A percentile compares a stretch with the other conserved stretches of the same genome.
These are phyloP conservation scores for Lacerta viridis DNA, from an alignment of 2,797 vertebrate species.

Conservation along the genomic window DNA sequence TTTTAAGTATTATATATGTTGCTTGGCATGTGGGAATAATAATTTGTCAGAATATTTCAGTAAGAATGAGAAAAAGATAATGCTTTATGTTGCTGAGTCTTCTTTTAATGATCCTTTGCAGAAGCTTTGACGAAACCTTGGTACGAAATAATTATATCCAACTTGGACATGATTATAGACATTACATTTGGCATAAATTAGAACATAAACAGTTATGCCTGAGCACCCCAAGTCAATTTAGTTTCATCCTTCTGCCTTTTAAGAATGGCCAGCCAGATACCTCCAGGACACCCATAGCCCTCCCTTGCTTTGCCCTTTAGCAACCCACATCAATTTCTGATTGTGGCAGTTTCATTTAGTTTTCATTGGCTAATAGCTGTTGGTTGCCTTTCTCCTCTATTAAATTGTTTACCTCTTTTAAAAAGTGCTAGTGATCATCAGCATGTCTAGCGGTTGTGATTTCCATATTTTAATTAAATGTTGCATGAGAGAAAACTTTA, in stretches of 20 bases:
- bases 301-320: not conserved
- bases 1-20: not conserved
- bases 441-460: not conserved
- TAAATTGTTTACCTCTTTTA: not conserved
- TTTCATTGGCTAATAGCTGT: not conserved
- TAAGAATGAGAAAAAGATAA: constrained; percentile 16
- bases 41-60: constrained; percentile 31
- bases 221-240: not conserved
- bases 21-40: constrained; percentile 7
- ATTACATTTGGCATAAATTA: not conserved
- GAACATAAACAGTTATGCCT: not conserved
- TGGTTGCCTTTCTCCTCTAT: not conserved
- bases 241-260: not conserved
- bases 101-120: constrained; percentile 4
- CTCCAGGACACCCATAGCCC: not conserved
- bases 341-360: not conserved
- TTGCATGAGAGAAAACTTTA: not conserved
- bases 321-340: no score
- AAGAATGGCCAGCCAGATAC: not conserved
- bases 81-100: not conserved
- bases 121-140: not conserved
- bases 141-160: not conserved
- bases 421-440: not conserved
- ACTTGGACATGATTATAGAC: not conserved
- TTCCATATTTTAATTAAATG: not conserved